phyloP scores from a whole-genome alignment of 1,140 invertebrate genomes.

The Diachasmimorpha longicaudata region DNA sequence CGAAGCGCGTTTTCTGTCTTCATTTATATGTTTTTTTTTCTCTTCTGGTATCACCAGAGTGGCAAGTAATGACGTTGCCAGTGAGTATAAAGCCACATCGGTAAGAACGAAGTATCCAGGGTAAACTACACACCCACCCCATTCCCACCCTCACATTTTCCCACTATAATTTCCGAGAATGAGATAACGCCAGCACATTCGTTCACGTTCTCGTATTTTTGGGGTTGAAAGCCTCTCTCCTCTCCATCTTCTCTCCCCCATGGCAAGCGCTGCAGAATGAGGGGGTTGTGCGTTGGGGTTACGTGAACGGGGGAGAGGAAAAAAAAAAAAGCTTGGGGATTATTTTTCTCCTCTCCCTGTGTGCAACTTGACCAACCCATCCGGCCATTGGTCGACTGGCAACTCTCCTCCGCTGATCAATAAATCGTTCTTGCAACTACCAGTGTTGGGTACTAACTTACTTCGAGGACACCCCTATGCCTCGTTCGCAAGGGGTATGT shows the following conservation, averaged over 20 bases:
- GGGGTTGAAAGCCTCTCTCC: conserved; percentile 45
- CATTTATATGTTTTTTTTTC: not conserved
- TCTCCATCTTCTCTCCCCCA: conserved; percentile 32
- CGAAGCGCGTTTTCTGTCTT: not conserved
- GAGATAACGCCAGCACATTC: conserved; percentile 47
- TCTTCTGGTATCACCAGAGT: not conserved
- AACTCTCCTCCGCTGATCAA: conserved; percentile 51
- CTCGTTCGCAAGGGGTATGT: not conserved
- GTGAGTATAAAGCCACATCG: not conserved
- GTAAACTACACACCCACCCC: not conserved
- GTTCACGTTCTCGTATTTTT: conserved; percentile 2
- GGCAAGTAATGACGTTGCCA: not conserved
- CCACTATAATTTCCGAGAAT: conserved; percentile 57
- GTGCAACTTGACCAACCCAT: conserved; percentile 28
- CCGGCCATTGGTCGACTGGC: conserved; percentile 20
- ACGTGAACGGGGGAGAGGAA: conserved; percentile 19
- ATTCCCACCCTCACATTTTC: conserved; percentile 43
- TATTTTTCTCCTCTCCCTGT: conserved; percentile 9
- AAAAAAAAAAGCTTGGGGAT: not conserved
- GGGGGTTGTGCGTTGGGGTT: conserved; percentile 38
- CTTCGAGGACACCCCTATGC: conserved; percentile 7
- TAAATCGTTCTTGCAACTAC: conserved; percentile 54
- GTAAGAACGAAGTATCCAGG: not conserved
- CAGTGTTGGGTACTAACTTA: conserved; percentile 10
- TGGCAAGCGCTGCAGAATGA: not conserved